Conservation (phyloP, 1,140 invertebrate species). For the Asbolus verrucosus region DNA sequence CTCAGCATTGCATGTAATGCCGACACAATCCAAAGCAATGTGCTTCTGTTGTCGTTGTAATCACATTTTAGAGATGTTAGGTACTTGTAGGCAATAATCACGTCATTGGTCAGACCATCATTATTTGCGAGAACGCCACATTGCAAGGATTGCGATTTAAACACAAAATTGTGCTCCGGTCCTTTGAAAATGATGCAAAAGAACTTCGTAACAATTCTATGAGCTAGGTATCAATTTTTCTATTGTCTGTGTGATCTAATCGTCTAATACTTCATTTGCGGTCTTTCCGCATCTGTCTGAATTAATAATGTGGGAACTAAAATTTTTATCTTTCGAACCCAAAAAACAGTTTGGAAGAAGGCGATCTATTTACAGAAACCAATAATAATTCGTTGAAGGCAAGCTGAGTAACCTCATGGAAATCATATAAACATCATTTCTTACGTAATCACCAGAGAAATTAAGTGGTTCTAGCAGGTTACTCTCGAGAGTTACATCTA, state of each 20-base stretch:
- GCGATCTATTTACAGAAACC: conserved; percentile 43
- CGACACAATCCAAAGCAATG: conserved; percentile 22
- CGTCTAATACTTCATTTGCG: conserved; percentile 38
- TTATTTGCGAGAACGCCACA: neutral
- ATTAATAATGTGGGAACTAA: neutral
- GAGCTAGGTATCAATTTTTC: conserved; percentile 40
- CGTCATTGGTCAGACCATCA: neutral
- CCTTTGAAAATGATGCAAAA: conserved; percentile 13
- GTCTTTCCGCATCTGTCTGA: conserved; percentile 1
- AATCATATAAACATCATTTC: conserved; percentile 9
- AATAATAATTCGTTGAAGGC: conserved; percentile 43
- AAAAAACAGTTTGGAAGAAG: conserved; percentile 33
- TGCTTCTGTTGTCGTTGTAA: neutral
- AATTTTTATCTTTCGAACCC: conserved; percentile 3
- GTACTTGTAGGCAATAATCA: conserved; percentile 18
- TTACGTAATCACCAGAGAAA: conserved; percentile 9
- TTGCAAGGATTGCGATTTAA: conserved; percentile 12
- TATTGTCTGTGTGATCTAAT: conserved; percentile 44
- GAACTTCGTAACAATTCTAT: conserved; percentile 22
- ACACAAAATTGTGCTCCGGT: conserved; percentile 13
- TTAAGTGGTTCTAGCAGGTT: conserved; percentile 11
- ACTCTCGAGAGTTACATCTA: conserved; percentile 28
- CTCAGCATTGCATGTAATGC: conserved; percentile 11
- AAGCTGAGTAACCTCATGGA: conserved; percentile 42
- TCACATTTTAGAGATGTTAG: conserved; percentile 12